Conservation (phyloP, 2,113 vertebrate species). For the Platycercus adscitus region DNA sequence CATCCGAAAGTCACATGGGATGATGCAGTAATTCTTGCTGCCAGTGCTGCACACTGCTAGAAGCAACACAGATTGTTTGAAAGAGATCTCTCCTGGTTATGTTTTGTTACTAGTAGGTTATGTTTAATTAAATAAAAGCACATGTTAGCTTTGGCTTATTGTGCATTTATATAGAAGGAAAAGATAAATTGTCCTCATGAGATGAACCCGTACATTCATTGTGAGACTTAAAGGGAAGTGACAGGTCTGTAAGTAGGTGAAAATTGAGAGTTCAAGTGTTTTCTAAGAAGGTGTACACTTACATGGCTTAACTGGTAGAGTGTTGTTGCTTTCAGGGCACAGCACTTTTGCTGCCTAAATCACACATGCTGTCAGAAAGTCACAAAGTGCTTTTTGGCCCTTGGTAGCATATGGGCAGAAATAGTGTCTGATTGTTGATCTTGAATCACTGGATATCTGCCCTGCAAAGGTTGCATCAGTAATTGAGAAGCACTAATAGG, state of each 20-base stretch:
- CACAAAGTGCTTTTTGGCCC: background rate
- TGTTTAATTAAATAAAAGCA: background rate
- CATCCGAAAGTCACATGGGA: rapidly evolving
- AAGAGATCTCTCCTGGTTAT: background rate
- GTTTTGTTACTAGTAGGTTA: background rate
- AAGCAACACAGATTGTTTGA: background rate
- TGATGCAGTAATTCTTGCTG: background rate
- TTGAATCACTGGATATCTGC: background rate
- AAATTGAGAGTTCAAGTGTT: background rate
- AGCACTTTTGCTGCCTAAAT: background rate
- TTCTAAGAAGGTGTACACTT: background rate
- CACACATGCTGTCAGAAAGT: background rate
- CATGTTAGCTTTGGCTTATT: background rate
- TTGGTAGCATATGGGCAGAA: background rate
- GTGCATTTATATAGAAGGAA: background rate
- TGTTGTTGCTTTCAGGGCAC: background rate
- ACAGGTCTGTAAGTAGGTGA: background rate
- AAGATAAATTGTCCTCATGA: background rate
- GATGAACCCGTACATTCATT: background rate
- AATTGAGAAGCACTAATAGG: background rate
- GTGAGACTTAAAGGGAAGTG: background rate
- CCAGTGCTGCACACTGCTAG: rapidly evolving
- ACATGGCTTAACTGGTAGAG: background rate
- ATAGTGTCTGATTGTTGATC: background rate
- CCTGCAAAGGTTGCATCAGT: background rate